Percentiles rank a stretch among this genome's conserved stretches.
Evolutionary conservation across 1,140 invertebrate species (phyloP).

Genomic region (Fopius arisanus): DNA sequence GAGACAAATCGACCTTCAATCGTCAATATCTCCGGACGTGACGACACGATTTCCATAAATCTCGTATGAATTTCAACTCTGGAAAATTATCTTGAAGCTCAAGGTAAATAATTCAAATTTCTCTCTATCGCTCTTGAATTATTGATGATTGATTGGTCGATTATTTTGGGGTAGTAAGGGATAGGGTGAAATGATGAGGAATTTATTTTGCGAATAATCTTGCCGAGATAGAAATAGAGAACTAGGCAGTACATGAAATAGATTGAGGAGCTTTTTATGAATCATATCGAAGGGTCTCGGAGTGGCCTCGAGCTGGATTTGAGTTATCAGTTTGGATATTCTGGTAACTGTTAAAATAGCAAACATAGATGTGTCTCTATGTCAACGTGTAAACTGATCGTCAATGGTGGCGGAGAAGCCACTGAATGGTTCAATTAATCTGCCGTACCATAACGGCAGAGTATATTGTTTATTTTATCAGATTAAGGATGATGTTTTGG

Average conservation of each 20-base stretch:
- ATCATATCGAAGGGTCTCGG: slow-evolving; percentile 29
- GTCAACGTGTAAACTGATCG: slow-evolving; percentile 11
- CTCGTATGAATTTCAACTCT: too few species aligned
- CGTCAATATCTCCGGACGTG: too few species aligned
- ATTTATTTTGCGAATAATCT: not conserved
- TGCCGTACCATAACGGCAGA: not conserved
- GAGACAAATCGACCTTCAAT: too few species aligned
- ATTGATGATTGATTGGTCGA: too few species aligned
- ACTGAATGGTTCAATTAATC: slow-evolving; percentile 18
- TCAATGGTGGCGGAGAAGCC: not conserved
- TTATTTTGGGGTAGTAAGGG: too few species aligned
- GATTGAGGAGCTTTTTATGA: slow-evolving; percentile 23
- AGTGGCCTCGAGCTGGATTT: not conserved
- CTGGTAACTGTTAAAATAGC: not conserved
- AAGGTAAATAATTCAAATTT: too few species aligned
- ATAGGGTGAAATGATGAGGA: too few species aligned
- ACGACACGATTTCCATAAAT: too few species aligned
- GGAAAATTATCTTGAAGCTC: not conserved
- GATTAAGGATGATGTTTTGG: not conserved
- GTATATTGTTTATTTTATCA: slow-evolving; percentile 7
- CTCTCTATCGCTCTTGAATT: too few species aligned
- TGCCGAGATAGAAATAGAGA: not conserved
- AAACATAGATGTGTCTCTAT: slow-evolving; percentile 11
- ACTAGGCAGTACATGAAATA: not conserved
- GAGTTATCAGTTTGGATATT: not conserved